A percentile compares a stretch with the other conserved stretches of the same genome.
phyloP scores from a whole-genome alignment of 2,888 invertebrate genomes.

The Galerucella pusilla region DNA sequence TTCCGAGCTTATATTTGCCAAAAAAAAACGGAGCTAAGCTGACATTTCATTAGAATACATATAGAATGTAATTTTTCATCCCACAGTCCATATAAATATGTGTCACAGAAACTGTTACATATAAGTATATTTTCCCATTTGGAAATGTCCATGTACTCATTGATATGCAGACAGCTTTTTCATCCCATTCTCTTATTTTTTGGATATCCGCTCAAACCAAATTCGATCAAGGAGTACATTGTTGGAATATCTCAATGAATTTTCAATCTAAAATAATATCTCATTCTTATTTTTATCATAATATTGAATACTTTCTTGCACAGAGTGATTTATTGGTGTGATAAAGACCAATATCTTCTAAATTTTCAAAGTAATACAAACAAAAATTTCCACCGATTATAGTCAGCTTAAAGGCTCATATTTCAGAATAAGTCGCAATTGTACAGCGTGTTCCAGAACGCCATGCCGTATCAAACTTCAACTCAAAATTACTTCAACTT shows the following conservation, averaged over 20 bases:
- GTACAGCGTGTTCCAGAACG: too few species aligned
- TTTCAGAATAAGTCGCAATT: too few species aligned
- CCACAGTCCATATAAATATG: constrained; percentile 13
- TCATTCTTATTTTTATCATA: too few species aligned
- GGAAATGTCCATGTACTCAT: constrained; percentile 27
- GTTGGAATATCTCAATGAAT: constrained; percentile 28
- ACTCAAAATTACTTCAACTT: too few species aligned
- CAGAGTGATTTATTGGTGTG: too few species aligned
- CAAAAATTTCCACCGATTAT: too few species aligned
- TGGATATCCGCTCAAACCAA: constrained; percentile 15
- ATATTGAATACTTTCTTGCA: too few species aligned
- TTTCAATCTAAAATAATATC: not conserved
- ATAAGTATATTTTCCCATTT: constrained; percentile 31
- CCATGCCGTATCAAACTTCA: too few species aligned
- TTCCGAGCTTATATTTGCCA: not conserved
- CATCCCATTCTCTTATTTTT: constrained; percentile 24
- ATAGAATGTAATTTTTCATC: constrained; percentile 13
- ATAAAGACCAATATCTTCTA: too few species aligned
- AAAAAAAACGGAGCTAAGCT: constrained; percentile 1
- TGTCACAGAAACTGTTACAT: constrained; percentile 17
- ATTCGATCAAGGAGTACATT: constrained; percentile 29
- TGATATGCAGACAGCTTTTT: constrained; percentile 32
- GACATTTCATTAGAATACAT: constrained; percentile 11
- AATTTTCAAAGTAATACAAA: too few species aligned
- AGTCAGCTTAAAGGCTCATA: too few species aligned